Percentiles rank a stretch among this genome's conserved stretches.
These are phyloP conservation scores for Sminthurinus aureus DNA, from an alignment of 2,888 invertebrate species.

Conservation along the genomic window DNA sequence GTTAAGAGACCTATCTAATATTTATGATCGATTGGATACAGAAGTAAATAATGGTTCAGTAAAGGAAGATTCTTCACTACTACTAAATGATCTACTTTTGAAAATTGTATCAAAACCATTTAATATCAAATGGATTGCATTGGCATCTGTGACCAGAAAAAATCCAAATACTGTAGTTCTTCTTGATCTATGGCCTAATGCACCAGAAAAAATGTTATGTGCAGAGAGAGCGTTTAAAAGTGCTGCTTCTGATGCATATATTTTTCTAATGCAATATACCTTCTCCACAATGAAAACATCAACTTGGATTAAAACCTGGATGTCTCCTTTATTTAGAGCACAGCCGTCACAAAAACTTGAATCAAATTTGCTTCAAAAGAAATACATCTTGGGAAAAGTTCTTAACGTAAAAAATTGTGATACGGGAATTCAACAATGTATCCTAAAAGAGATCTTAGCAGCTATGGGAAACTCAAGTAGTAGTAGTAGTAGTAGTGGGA, in stretches of 20 bases:
- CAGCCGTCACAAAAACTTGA: conserved; percentile 48
- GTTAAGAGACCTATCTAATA: conserved; percentile 41
- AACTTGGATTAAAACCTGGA: conserved; percentile 68
- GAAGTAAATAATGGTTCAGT: background rate
- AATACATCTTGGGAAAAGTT: conserved; percentile 45
- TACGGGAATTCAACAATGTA: background rate
- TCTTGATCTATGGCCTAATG: conserved; percentile 34
- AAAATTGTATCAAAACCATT: conserved; percentile 47
- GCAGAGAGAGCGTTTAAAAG: conserved; percentile 47
- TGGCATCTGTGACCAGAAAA: conserved; percentile 48
- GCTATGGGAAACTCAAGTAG: conserved; percentile 14
- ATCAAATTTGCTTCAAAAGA: conserved; percentile 55
- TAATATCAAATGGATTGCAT: conserved; percentile 55
- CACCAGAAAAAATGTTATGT: conserved; percentile 45
- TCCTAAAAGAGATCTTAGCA: conserved; percentile 12
- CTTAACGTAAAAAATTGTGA: conserved; percentile 18
- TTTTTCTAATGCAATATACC: conserved; percentile 67
- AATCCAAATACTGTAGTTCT: conserved; percentile 42
- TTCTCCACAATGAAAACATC: conserved; percentile 61
- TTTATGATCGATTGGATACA: conserved; percentile 48
- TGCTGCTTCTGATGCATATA: conserved; percentile 66
- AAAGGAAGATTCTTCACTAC: background rate
- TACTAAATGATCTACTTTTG: conserved; percentile 39
- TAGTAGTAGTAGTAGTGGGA: background rate
- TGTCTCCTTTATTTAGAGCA: conserved; percentile 62